Evolutionary conservation across 2,113 vertebrate genomes (phyloP), one percentile per base, ranked within the genome.

Genomic region (Galeopterus variegatus): DNA sequence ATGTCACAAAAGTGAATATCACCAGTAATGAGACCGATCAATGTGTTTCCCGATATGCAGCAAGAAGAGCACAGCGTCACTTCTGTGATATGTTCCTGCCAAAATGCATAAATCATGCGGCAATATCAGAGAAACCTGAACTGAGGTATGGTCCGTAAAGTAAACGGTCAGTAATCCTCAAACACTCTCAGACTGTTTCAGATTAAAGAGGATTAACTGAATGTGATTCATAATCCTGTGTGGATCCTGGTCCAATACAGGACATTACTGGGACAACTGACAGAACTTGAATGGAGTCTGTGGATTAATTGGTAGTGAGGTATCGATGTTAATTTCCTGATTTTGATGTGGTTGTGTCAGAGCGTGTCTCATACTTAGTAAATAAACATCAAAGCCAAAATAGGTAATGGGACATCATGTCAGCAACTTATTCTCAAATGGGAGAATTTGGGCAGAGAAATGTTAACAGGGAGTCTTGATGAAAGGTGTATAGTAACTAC

Each of bases 11-110:
- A 91, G 15, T 72, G 86, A 60, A 5, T 36, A 52, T 83, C 36
- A 60, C 70, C 45, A 91, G 56, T 73, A 72, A 91, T 56, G 60
- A 83, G 70, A 90, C 54, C 90, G 70, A 76, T 76, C 13, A 76
- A 13, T 48, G 28, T 76, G 33, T 85, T 95, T 72, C 60, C 54
- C 54, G 31, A 2, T 17, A 18, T 26, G 1, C 10, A 56, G 60
- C 64, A 56, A 26, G 72, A 84, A 77, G 45, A 91, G 19, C 50
- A 52, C 13, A 60, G 12, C 33, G 45, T 81, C 23, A 72, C 33
- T 81, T 67, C 19, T 86, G 23, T 92, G 70, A 4, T 65, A 24
- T 86, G 17, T 82, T 76, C 60, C 69, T 70, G 60, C 73, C 62
- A 90, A 54, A 50, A 58, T 8, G 10, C 36, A 31, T 58, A 91